Base-by-base conservation (phyloP, 2,797 vertebrate species). In the Manis crassicaudata region DNA sequence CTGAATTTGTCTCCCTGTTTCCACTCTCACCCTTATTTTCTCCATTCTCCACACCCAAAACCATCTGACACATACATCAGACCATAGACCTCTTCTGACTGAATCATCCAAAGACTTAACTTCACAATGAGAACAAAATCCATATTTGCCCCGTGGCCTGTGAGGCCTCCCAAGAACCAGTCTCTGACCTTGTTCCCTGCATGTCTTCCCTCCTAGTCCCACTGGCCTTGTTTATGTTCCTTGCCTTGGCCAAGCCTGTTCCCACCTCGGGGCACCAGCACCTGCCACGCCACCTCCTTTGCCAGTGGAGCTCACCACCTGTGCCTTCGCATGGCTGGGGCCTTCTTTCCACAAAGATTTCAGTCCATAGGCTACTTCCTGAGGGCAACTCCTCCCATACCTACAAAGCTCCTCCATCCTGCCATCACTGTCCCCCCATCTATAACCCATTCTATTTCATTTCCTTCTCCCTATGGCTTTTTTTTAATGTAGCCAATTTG, bases 321-420 rank as follows among this genome's bases (percentile, higher is more conserved):
- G 5, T 16, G 4, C 29, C n/a, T 77, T 85, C 25, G 18, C 3
- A 10, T 40, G n/a, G 14, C 11, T 27, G 12, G 54, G 29, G 40
- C 20, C 21, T 90, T 88, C 40, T 67, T 80, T 83, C 46, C 46
- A 54, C 5, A 9, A 25, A 79, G 20, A 91, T 8, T 93, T 92
- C 18, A 88, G 6, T 11, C 50, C 80, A 37, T 50, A 72, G 29
- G 11, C 14, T 7, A 58, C n/a, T 9, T 94, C 13, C 16, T 76
- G 23, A 7, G n/a, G 63, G 20, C 0, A 14, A 46, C 7, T 43
- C 6, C 58, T 43, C 32, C 3, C 25, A 16, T 27, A 35, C 7
- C 40, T 84, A 77, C 32, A 67, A 58, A 85, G 14, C 3, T 2
- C 63, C 56, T 43, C 17, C 21, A 29, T 27, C 27, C 17, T 54